phyloP scores from a whole-genome alignment of 2,888 invertebrate genomes.

The Melanchra persicariae region DNA sequence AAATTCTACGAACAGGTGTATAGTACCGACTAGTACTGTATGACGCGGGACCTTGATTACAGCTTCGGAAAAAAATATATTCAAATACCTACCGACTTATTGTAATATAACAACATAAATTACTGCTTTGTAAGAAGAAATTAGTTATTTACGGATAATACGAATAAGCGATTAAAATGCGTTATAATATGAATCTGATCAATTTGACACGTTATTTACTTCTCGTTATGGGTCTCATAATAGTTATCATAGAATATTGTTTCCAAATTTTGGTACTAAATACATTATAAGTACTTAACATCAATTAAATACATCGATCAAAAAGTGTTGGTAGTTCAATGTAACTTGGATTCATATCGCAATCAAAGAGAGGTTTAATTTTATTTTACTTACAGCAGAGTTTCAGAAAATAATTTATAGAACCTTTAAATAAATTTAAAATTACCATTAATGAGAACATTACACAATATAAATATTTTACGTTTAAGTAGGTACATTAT shows the following conservation, averaged over 20 bases:
- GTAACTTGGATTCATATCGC: neutral
- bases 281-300: neutral
- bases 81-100: slow-evolving; percentile 30
- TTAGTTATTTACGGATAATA: slow-evolving; percentile 39
- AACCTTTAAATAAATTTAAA: slow-evolving; percentile 38
- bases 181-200: slow-evolving; percentile 11
- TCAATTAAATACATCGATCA: slow-evolving; percentile 4
- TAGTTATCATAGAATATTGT: too few relatives aligned
- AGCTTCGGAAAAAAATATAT: slow-evolving; percentile 24
- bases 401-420: slow-evolving; percentile 25
- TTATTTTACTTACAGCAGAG: slow-evolving; percentile 8
- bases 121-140: slow-evolving; percentile 41
- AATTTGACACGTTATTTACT: slow-evolving; percentile 18
- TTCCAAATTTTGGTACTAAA: slow-evolving; percentile 11
- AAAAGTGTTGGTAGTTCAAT: neutral
- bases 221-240: slow-evolving; percentile 7
- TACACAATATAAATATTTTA: slow-evolving; percentile 48
- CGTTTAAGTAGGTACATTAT: slow-evolving; percentile 44
- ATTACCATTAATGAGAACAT: slow-evolving; percentile 40
- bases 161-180: slow-evolving; percentile 32
- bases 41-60: slow-evolving; percentile 15
- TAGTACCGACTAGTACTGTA: slow-evolving; percentile 28
- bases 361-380: slow-evolving; percentile 5
- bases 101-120: slow-evolving; percentile 40
- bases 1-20: slow-evolving; percentile 45